Percentiles rank a stretch among this genome's conserved stretches.
These are phyloP conservation scores for Dendrolimus punctatus DNA, from an alignment of 1,140 invertebrate species.

Conservation along the genomic window DNA sequence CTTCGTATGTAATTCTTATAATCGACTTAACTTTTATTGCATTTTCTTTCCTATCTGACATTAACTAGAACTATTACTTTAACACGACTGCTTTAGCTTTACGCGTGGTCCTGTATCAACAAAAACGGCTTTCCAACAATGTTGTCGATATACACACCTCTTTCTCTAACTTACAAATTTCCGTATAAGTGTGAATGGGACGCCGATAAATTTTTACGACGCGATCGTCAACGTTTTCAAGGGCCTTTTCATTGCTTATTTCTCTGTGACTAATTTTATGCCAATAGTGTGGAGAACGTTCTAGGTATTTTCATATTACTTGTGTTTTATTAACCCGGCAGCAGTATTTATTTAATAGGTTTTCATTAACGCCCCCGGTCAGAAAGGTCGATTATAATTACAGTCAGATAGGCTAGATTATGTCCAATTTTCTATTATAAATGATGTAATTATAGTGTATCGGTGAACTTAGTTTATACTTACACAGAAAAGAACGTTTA, in stretches of 20 bases:
- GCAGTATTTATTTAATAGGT: conserved; percentile 27
- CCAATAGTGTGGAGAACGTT: conserved; percentile 34
- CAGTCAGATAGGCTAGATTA: too few relatives aligned
- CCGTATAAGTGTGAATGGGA: conserved; percentile 26
- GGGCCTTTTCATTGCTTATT: conserved; percentile 62
- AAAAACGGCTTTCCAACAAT: conserved; percentile 37
- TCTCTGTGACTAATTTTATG: conserved; percentile 62
- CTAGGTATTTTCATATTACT: conserved; percentile 40
- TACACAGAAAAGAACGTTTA: too few relatives aligned
- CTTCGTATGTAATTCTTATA: too few relatives aligned
- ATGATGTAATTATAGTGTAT: too few relatives aligned
- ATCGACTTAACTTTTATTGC: too few relatives aligned
- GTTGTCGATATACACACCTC: conserved; percentile 32
- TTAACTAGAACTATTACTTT: conserved; percentile 15
- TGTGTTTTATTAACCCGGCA: conserved; percentile 30
- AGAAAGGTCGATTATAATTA: not conserved
- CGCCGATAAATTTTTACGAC: conserved; percentile 44
- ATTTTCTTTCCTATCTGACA: not conserved
- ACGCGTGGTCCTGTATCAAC: conserved; percentile 42
- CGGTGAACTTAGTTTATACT: too few relatives aligned
- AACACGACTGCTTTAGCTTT: conserved; percentile 36
- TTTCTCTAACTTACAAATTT: conserved; percentile 17
- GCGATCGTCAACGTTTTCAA: conserved; percentile 39
- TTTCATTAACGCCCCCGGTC: conserved; percentile 10
- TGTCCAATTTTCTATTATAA: too few relatives aligned